phyloP scores from a whole-genome alignment of 2,888 invertebrate genomes.

The Catocala fraxini region DNA sequence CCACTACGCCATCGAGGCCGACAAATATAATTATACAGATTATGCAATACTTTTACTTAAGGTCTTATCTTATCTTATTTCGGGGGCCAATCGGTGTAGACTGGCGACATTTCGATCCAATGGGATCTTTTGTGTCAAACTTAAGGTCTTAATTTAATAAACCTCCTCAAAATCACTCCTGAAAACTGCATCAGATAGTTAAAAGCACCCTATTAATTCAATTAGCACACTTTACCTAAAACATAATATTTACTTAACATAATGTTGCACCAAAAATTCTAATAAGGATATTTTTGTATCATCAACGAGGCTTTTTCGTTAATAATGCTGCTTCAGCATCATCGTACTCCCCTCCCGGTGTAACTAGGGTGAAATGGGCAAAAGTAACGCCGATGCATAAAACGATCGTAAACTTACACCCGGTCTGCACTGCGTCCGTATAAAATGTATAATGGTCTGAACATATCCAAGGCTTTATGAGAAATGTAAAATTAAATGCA shows the following conservation, averaged over 20 bases:
- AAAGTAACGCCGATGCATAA: conserved; percentile 19
- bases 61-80: no score
- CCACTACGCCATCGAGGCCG: no score
- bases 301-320: conserved; percentile 18
- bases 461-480: conserved; percentile 12
- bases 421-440: conserved; percentile 2
- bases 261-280: no score
- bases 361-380: conserved; percentile 16
- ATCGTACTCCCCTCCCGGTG: conserved; percentile 12
- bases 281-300: conserved; percentile 11
- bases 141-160: no score
- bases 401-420: conserved; percentile 17
- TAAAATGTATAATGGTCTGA: conserved; percentile 17
- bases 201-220: background rate
- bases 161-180: no score
- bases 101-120: no score
- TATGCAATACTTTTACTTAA: no score
- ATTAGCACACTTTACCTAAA: background rate
- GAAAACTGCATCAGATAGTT: no score
- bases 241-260: no score
- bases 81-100: no score
- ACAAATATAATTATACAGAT: no score
- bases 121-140: no score
- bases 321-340: conserved; percentile 20
- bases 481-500: conserved; percentile 12